A percentile compares a stretch with the other conserved stretches of the same genome.
Evolutionary conservation across 2,113 vertebrate species (phyloP).

Genomic region (Urocolius indicus): DNA sequence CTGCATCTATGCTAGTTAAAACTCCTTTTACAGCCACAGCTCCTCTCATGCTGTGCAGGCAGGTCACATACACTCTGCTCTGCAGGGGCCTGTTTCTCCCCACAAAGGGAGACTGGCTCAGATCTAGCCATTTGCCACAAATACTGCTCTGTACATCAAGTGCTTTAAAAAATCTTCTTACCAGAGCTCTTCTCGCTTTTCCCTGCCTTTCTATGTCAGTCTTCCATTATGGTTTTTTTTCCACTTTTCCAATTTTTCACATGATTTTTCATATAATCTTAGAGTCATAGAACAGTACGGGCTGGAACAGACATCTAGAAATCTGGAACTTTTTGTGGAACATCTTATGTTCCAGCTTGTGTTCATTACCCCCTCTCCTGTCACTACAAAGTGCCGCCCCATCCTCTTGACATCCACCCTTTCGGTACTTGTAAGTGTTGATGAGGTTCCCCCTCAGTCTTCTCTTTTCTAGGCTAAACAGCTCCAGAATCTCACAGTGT

Average conservation of each 20-base stretch:
- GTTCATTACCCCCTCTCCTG: no score
- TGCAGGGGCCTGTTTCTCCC: background rate
- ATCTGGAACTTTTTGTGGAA: no score
- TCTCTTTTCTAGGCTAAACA: no score
- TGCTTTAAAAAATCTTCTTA: background rate
- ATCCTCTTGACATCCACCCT: no score
- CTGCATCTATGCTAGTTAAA: background rate
- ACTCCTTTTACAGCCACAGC: conserved; percentile 4
- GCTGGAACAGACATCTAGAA: no score
- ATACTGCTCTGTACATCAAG: background rate
- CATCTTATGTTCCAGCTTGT: no score
- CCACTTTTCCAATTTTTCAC: background rate
- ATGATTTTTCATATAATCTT: background rate
- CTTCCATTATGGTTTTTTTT: background rate
- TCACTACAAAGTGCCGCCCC: no score
- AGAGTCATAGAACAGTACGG: no score
- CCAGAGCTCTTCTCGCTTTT: background rate
- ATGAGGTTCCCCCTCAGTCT: no score
- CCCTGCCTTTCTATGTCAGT: background rate
- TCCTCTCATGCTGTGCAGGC: background rate
- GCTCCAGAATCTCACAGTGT: no score
- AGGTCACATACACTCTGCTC: background rate
- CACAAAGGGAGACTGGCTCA: background rate
- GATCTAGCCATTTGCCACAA: background rate
- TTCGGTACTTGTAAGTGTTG: no score